Percentiles rank a stretch among this genome's conserved stretches.
Evolutionary conservation across 2,113 vertebrate genomes (phyloP).

Genomic region (Calyptomena viridis): DNA sequence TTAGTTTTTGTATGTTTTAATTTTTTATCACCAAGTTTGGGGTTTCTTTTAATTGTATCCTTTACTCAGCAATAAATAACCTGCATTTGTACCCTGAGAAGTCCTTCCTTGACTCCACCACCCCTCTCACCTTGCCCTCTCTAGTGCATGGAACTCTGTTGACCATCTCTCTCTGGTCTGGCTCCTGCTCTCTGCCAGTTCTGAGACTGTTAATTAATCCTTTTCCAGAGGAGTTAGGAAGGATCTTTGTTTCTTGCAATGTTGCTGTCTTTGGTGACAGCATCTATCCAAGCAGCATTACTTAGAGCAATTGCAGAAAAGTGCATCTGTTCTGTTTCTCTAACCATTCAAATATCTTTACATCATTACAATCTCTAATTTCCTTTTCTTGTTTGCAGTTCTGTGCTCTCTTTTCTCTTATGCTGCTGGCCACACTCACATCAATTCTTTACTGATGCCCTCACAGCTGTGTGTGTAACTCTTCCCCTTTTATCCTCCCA

Average conservation of each 20-base stretch:
- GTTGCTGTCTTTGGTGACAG: neutral
- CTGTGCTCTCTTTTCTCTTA: neutral
- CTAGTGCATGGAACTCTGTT: neutral
- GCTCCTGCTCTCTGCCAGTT: neutral
- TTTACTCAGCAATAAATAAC: neutral
- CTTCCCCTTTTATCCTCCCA: neutral
- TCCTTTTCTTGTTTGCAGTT: neutral
- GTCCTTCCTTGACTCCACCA: neutral
- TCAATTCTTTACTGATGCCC: neutral
- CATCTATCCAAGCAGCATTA: neutral
- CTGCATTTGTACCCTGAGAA: fast-evolving
- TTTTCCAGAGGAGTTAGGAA: neutral
- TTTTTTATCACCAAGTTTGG: neutral
- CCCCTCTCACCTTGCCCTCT: neutral
- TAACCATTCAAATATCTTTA: neutral
- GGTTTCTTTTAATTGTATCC: neutral
- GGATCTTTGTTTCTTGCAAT: neutral
- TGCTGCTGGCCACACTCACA: neutral
- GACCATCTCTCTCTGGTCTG: neutral
- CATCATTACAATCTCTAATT: neutral
- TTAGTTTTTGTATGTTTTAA: neutral
- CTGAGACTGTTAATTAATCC: neutral
- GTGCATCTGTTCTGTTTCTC: neutral
- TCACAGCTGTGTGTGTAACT: neutral
- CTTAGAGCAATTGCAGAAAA: neutral